Evolutionary conservation across 2,888 invertebrate species (phyloP), one percentile per base, ranked within the genome.

Genomic region (Apamea epomidion): DNA sequence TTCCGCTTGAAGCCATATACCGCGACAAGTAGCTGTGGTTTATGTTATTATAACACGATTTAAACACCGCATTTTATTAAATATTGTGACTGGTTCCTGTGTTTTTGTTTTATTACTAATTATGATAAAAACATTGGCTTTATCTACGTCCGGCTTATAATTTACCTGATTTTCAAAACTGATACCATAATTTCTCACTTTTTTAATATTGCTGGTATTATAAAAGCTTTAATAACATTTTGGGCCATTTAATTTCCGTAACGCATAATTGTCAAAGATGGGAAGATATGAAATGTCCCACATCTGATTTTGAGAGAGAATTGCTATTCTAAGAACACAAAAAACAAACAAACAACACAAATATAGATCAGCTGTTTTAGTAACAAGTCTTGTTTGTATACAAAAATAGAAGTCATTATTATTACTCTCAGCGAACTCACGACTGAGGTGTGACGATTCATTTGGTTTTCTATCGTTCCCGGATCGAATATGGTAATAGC

Each of bases 1-100:
- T 88, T 88, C 75, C 87, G 86, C 83, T 71, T 83, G 83, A 88
- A 81, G 82, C 76, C 78, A 64, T 78, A 81, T 18, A 77, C 77
- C 16, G 69, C 32, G 51, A 87, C 85, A 78, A 75, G 75, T 86
- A 65, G 80, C 18, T 16, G n/a, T 0, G 68, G 72, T 48, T 70
- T 74, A 85, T 68, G 45, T 60, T 71, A 87, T 87, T 76, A 67
- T 84, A n/a, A 74, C 70, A 74, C 62, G 29, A 67, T 67, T 76
- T 69, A 71, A 6, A 76, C 10, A 70, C 65, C 74, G 60, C 5
- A 32, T 75, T 69, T 51, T 67, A 69, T 64, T 14, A 21, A 62
- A 48, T 12, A 42, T 14, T 14, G 67, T 68, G 16, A 4, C 29
- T 21, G 16, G 25, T n/a, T 72, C 14, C 54, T 14, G 25, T 54